Evolutionary conservation across 2,113 vertebrate genomes (phyloP).

Genomic region (Lasiurus borealis): DNA sequence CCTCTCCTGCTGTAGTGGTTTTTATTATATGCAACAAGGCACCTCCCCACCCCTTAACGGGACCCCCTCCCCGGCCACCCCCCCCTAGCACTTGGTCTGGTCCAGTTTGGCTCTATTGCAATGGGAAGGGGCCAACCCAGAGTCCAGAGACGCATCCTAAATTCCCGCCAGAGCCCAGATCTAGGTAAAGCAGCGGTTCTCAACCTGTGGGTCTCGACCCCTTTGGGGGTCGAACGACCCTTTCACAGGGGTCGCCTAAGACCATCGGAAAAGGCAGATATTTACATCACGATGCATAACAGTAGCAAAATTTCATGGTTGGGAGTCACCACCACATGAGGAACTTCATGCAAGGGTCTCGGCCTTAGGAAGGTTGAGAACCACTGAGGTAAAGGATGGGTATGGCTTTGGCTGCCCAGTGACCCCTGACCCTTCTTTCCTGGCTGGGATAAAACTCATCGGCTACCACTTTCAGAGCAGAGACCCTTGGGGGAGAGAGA

Average conservation of each 20-base stretch:
- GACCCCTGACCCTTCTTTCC: background rate
- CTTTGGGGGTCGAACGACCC: no score
- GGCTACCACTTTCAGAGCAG: background rate
- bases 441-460: background rate
- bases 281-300: no score
- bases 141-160: background rate
- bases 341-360: no score
- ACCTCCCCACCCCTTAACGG: background rate
- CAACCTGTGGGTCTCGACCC: no score
- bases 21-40: background rate
- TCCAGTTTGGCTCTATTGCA: accelerated
- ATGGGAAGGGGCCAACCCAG: background rate
- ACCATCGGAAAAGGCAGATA: no score
- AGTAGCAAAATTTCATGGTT: no score
- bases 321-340: no score
- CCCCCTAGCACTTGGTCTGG: background rate
- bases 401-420: background rate
- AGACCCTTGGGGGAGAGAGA: background rate
- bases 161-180: background rate
- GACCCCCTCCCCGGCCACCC: background rate
- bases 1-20: no score
- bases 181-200: background rate
- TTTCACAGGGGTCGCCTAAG: no score
- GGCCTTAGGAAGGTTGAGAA: no score
- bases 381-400: background rate